Base-by-base conservation (phyloP, 2,113 vertebrate genomes). In the Lepidothrix coronata region DNA sequence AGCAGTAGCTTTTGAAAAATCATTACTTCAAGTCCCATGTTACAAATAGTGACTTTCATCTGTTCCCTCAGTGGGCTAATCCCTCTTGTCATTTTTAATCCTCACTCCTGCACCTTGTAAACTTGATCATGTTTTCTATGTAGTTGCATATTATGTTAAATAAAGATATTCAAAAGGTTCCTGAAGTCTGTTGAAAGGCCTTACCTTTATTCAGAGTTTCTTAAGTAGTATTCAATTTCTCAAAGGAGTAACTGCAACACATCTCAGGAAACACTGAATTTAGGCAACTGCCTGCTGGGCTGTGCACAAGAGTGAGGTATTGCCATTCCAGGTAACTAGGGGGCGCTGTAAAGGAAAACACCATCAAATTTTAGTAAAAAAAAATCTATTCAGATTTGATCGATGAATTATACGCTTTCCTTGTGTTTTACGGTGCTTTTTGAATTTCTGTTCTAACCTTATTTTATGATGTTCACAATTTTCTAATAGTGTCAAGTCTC, bases 21-120 rank as follows among this genome's bases (percentile, higher is more conserved):
- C 84, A 43, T 97, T 95, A 55, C 37, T 85, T 91, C 54, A 76
- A 63, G 80, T 93, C 80, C 74, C 85, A 57, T 28, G 76, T 70
- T 66, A 48, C 37, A n/a, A 87, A 89, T 52, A 93, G 33, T 91
- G 77, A 85, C 67, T 95, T 96, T 91, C 67, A 89, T 85, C 80
- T 77, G 4, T 70, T 91, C 84, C 77, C 88, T 93, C 65, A 63
- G 62, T 15, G 49, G 85, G 61, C 74, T 95, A 96, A 96, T 92
- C 83, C 71, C 46, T 94, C 68, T 79, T 92, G 74, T 83, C 61
- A 78, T 93, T 85, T 82, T 83, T 95, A 96, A 94, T 88, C 65
- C 67, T 81, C 54, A 48, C 76, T 85, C 57, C 65, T 5, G 9
- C 1, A 18, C 30, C 49, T 73, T 77, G 61, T 86, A 94, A 89